Conservation (phyloP, 2,888 invertebrate species). For the Escarpia spicata region DNA sequence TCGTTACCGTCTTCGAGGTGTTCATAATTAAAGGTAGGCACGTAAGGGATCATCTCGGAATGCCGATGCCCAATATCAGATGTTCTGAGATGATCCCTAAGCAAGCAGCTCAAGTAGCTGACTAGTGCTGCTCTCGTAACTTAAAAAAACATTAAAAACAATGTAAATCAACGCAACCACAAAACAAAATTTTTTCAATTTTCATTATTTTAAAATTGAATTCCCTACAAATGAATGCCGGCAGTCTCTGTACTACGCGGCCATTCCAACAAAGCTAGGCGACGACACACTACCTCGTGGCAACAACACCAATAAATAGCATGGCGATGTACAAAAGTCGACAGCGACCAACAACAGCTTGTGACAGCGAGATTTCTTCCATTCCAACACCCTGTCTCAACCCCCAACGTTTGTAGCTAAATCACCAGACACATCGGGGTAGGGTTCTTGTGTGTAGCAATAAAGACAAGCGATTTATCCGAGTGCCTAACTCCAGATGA, state of each 20-base stretch:
- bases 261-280: not conserved
- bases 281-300: not conserved
- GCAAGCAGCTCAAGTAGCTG: no score
- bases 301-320: slow-evolving; percentile 12
- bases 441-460: not conserved
- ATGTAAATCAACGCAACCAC: not conserved
- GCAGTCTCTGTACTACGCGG: not conserved
- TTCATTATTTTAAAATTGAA: slow-evolving; percentile 2
- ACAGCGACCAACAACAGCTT: no score
- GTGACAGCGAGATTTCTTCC: not conserved
- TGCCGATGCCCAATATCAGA: no score
- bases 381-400: not conserved
- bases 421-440: not conserved
- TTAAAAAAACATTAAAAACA: no score
- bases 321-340: not conserved
- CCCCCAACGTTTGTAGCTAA: not conserved
- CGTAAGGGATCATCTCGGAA: no score
- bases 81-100: no score
- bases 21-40: no score
- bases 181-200: not conserved
- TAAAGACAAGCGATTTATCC: not conserved
- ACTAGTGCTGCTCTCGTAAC: no score
- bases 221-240: not conserved
- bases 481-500: not conserved
- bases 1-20: no score